Evolutionary conservation across 35 echinoderm and acorn worm genomes (phyloP).

Genomic region (Hemicentrotus pulcherrimus): DNA sequence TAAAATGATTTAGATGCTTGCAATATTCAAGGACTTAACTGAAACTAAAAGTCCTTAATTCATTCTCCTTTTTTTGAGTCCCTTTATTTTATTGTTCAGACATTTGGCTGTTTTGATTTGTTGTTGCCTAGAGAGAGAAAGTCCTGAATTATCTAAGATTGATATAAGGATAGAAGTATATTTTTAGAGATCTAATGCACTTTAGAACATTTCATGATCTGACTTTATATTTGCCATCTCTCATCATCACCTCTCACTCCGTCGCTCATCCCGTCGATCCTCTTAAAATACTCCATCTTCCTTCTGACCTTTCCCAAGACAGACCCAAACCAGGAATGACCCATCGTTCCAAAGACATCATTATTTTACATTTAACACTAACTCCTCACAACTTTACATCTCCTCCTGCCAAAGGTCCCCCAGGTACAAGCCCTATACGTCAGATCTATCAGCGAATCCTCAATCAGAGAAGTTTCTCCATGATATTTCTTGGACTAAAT

Average conservation of each 20-base stretch:
- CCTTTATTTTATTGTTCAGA: not conserved
- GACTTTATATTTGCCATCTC: not conserved
- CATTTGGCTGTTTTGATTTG: not conserved
- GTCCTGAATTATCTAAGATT: too few relatives aligned
- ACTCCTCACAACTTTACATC: not conserved
- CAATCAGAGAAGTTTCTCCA: not conserved
- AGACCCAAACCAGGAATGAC: not conserved
- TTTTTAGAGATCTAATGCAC: not conserved
- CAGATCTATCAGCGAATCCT: not conserved
- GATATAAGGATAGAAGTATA: not conserved
- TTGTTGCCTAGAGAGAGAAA: not conserved
- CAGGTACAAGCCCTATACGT: not conserved
- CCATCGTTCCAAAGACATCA: not conserved
- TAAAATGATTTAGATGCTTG: too few relatives aligned
- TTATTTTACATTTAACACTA: slow-evolving; percentile 12
- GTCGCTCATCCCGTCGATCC: not conserved
- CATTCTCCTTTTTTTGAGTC: not conserved
- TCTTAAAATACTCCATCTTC: slow-evolving; percentile 5
- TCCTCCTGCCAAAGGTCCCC: not conserved
- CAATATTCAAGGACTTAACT: too few relatives aligned
- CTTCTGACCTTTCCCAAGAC: not conserved
- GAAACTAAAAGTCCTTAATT: too few relatives aligned
- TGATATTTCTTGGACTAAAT: not conserved
- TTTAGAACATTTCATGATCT: not conserved
- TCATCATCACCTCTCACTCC: not conserved